These are phyloP conservation scores for Phenganax subtilis DNA, from an alignment of 92 coral and sea anemone species.

Conservation along the genomic window DNA sequence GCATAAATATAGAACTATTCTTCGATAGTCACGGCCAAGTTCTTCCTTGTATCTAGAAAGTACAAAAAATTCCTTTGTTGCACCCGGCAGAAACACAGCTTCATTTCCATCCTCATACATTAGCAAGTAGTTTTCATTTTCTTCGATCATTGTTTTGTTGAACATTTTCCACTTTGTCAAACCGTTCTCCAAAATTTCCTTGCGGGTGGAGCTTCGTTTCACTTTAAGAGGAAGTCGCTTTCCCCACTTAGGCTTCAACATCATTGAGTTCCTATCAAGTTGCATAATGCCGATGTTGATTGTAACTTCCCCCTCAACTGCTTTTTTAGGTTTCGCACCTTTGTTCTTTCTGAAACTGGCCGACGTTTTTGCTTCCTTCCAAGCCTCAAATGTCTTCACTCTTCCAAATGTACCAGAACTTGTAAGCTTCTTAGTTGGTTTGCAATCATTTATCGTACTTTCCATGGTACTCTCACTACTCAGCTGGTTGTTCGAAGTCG, in stretches of 20 bases:
- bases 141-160: conserved; percentile 20
- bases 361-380: conserved; percentile 39
- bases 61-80: conserved; percentile 32
- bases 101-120: conserved; percentile 45
- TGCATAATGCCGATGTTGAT: conserved; percentile 41
- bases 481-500: background rate
- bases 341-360: conserved; percentile 23
- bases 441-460: background rate
- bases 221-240: conserved; percentile 42
- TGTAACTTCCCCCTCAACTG: conserved; percentile 33
- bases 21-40: conserved; percentile 44
- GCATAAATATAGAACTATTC: conserved; percentile 40
- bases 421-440: background rate
- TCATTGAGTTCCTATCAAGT: conserved; percentile 16
- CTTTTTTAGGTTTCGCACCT: conserved; percentile 16
- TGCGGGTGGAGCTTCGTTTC: conserved; percentile 19
- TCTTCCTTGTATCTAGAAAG: conserved; percentile 46
- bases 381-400: conserved; percentile 34
- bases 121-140: conserved; percentile 44
- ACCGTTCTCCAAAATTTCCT: conserved; percentile 32
- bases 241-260: conserved; percentile 41
- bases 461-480: background rate
- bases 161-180: conserved; percentile 37
- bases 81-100: conserved; percentile 50
- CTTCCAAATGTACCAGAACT: conserved; percentile 13